Evolutionary conservation across 2,888 invertebrate species (phyloP), one percentile per base, ranked within the genome.

Genomic region (Lepidochitona cinerea): DNA sequence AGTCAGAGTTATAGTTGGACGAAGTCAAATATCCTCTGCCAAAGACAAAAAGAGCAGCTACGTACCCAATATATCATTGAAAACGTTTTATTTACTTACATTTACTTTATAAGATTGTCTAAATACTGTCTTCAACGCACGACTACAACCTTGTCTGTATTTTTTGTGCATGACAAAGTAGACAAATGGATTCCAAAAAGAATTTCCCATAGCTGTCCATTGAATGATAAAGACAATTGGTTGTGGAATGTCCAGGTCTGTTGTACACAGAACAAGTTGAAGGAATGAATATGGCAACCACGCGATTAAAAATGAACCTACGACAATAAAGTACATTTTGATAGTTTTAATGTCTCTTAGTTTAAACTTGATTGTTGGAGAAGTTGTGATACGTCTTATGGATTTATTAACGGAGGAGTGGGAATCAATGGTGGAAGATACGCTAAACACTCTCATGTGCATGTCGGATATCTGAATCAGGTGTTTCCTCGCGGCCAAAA

Each of bases 161-260:
- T 59, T 59, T 23, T 23, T 23, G 59, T 59, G 59, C 59, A 59
- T 59, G 59, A 59, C 29, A 9, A 59, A 59, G 32, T 59, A 59
- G 59, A 59, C 29, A 9, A 59, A 29, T 23, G 59, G 23, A 9
- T 59, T 59, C 59, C 59, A 59, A 2, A 59, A 59, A 26, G 59
- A 59, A 26, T 59, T 59, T 23, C 4, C 29, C 59, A 59, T 59
- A 2, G 59, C 59, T 2, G 14, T 23, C 59, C 59, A 59, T 32
- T 23, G 26, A 29, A 59, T 59, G 29, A 59, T 59, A 26, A 59
- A 59, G 59, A 14, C 59, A 1, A 59, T 18, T 4, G 26, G 7
- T 59, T 59, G 18, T 4, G 59, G 26, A 14, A 59, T 32, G 29
- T 59, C 3, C 4, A 59, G 14, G 26, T 59, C 59, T 1, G 59